Base-by-base conservation (phyloP, 2,888 invertebrate species). In the Andrena trimmerana region DNA sequence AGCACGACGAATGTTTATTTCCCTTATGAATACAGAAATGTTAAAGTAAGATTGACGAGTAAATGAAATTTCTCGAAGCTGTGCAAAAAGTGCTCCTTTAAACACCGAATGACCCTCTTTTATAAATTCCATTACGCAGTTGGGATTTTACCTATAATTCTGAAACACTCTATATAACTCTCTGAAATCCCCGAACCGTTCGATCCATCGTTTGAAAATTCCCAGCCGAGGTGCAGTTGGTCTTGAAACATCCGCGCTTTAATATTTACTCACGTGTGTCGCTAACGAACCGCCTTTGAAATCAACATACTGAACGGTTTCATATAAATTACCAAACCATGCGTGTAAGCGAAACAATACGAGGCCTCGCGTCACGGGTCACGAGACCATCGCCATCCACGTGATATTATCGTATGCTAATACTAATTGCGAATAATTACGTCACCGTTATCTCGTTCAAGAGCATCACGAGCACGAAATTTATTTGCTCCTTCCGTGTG, bases 331-430 rank as follows among this genome's bases (percentile, higher is more conserved):
- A 68, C 75, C n/a, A 70, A 67, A 68, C 24, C 24, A 50, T 36
- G 66, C 29, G 31, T 31, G 27, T 57, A 70, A 73, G 52, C 33
- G 33, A 48, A 16, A 42, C 16, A 73, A 57, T 57, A 60, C 60
- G 60, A 62, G 54, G 63, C 77, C 57, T 50, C 36, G 50, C 60
- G 70, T 78, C 79, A 71, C 60, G 20, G 62, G 77, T 87, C 85
- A 87, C 87, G 88, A 87, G 87, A 87, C 77, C 65, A 68, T 66
- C 54, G 27, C 13, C 67, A 70, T 71, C 78, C 83, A 83, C 83
- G 81, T 81, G 88, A 85, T 78, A 50, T 86, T 87, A 86, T 87
- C 88, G 63, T 74, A 75, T 54, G 84, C 63, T 70, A 78, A 68
- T 65, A 72, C 57, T 71, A 77, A 81, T 74, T 66, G 68, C 71